These are phyloP conservation scores for Poecilia latipinna DNA, from an alignment of 2,113 vertebrate genomes.

Conservation along the genomic window DNA sequence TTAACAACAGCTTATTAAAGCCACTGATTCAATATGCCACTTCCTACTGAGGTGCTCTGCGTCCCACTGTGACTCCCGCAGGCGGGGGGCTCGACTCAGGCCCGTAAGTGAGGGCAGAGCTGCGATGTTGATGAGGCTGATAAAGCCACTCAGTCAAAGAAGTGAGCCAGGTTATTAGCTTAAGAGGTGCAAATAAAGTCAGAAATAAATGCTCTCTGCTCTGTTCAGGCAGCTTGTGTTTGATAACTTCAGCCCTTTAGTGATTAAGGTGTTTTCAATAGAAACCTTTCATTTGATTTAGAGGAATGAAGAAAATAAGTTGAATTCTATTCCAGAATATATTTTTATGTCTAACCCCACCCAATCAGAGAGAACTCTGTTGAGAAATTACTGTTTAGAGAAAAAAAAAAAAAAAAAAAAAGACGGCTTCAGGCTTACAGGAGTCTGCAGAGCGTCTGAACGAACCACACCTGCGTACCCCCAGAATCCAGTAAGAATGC, in stretches of 20 bases:
- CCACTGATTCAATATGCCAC: constrained; percentile 43
- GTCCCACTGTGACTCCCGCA: constrained; percentile 46
- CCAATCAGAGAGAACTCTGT: not conserved
- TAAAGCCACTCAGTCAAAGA: constrained; percentile 54
- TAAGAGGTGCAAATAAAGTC: too few species aligned
- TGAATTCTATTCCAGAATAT: not conserved
- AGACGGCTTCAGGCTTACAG: constrained; percentile 12
- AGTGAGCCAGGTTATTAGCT: constrained; percentile 42
- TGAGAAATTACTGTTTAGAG: constrained; percentile 24
- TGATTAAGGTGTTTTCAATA: constrained; percentile 4
- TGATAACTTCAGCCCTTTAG: constrained; percentile 16
- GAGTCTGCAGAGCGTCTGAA: constrained; percentile 12
- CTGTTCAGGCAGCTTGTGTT: constrained; percentile 16
- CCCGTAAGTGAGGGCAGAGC: constrained; percentile 43
- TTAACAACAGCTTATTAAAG: constrained; percentile 19
- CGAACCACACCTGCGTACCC: constrained; percentile 32
- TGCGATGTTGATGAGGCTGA: constrained; percentile 41
- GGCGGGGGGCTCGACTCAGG: constrained; percentile 42
- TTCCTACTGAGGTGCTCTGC: constrained; percentile 41
- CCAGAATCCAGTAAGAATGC: constrained; percentile 32
- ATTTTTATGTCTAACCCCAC: not conserved
- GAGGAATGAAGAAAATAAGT: too few species aligned
- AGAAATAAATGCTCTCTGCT: constrained; percentile 40
- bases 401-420: constrained; percentile 3
- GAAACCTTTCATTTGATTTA: not conserved